Evolutionary conservation across 2,113 vertebrate genomes (phyloP).

Genomic region (Athene cunicularia): DNA sequence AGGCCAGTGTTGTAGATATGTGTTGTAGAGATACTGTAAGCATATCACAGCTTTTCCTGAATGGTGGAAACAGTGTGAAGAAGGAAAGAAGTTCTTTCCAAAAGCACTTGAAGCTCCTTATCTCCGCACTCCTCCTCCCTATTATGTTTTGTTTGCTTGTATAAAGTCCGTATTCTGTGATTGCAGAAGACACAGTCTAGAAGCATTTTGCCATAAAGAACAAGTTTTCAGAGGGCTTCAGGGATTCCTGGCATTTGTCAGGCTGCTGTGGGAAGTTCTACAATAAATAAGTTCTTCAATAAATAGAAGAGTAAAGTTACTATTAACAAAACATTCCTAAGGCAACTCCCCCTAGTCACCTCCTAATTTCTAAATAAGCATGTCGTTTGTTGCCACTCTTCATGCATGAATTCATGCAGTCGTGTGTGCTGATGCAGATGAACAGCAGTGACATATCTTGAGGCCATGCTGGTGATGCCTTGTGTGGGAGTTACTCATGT

Average conservation of each 20-base stretch:
- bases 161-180: background rate
- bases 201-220: background rate
- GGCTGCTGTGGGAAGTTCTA: background rate
- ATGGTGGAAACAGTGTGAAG: background rate
- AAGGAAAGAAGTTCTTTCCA: background rate
- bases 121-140: background rate
- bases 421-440: background rate
- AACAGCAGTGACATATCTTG: background rate
- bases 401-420: background rate
- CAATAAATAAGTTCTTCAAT: background rate
- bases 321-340: background rate
- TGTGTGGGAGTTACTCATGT: background rate
- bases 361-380: background rate
- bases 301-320: background rate
- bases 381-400: background rate
- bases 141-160: background rate
- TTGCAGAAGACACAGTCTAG: background rate
- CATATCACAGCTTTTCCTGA: background rate
- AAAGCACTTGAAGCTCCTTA: background rate
- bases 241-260: background rate
- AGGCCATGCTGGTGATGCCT: fast-evolving
- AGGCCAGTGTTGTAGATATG: background rate
- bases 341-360: background rate
- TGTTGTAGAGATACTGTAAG: background rate
- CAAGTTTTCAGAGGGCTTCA: background rate